A percentile compares a stretch with the other conserved stretches of the same genome.
phyloP scores from a whole-genome alignment of 2,113 vertebrate species.

The Syrmaticus mikado region DNA sequence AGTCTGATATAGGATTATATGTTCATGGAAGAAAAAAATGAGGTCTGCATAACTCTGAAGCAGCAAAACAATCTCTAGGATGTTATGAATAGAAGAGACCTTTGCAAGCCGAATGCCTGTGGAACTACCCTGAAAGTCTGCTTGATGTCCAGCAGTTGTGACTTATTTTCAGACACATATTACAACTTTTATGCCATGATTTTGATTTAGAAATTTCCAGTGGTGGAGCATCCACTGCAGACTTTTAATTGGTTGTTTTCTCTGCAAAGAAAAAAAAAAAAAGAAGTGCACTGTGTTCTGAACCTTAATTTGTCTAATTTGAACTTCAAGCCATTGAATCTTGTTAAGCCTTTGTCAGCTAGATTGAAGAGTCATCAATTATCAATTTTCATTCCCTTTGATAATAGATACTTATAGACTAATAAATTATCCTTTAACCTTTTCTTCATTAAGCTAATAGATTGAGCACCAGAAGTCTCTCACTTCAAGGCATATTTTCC shows the following conservation, averaged over 20 bases:
- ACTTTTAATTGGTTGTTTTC: background rate
- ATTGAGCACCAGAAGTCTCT: conserved; percentile 53
- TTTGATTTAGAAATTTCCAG: background rate
- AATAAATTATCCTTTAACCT: conserved; percentile 73
- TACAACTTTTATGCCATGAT: conserved; percentile 15
- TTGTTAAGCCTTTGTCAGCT: conserved; percentile 68
- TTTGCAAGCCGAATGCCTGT: background rate
- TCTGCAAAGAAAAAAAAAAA: background rate
- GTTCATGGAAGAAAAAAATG: background rate
- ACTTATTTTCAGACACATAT: background rate
- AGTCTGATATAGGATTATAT: background rate
- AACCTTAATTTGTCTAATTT: conserved; percentile 67
- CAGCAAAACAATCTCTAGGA: background rate
- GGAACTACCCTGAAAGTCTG: background rate
- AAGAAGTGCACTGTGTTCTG: background rate
- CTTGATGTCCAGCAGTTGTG: background rate
- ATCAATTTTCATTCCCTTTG: conserved; percentile 66
- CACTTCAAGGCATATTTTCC: conserved; percentile 59
- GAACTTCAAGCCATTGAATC: conserved; percentile 59
- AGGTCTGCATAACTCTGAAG: background rate
- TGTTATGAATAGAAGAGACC: conserved; percentile 30
- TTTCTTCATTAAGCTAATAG: conserved; percentile 68
- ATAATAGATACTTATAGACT: conserved; percentile 67
- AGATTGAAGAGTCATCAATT: conserved; percentile 65
- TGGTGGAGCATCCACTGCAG: background rate